Evolutionary conservation across 2,797 vertebrate species (phyloP).

Genomic region (Syngnathus acus): DNA sequence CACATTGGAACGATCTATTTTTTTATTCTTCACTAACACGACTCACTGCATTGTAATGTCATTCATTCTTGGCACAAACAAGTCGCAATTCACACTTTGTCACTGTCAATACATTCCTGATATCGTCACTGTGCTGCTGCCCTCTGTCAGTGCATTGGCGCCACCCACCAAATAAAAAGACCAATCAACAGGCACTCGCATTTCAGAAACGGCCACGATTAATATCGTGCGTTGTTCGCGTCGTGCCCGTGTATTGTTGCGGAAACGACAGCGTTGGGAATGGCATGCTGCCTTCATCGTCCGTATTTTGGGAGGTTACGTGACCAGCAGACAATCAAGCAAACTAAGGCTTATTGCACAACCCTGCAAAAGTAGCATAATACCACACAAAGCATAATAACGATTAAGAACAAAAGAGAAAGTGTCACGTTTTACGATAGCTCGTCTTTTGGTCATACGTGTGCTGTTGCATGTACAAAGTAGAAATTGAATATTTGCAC

Average conservation of each 20-base stretch:
- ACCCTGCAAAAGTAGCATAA: constrained; percentile 2
- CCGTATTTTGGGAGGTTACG: background rate
- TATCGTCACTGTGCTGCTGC: background rate
- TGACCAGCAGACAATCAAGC: background rate
- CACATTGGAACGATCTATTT: background rate
- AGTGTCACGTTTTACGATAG: background rate
- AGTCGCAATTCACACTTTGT: background rate
- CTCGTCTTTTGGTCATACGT: background rate
- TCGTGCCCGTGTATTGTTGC: no score
- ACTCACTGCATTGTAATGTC: background rate
- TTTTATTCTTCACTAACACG: background rate
- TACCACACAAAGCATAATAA: no score
- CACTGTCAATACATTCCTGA: background rate
- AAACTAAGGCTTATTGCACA: constrained; percentile 29
- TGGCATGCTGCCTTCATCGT: background rate
- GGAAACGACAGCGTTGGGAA: background rate
- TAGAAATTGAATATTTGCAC: no score
- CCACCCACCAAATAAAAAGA: constrained; percentile 10
- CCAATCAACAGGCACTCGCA: constrained; percentile 49
- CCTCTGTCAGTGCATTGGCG: background rate
- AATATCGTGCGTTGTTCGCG: no score
- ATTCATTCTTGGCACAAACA: background rate
- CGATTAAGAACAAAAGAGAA: background rate
- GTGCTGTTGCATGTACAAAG: no score
- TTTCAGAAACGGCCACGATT: no score